phyloP scores from a whole-genome alignment of 1,140 invertebrate species.

The Bombus impatiens region DNA sequence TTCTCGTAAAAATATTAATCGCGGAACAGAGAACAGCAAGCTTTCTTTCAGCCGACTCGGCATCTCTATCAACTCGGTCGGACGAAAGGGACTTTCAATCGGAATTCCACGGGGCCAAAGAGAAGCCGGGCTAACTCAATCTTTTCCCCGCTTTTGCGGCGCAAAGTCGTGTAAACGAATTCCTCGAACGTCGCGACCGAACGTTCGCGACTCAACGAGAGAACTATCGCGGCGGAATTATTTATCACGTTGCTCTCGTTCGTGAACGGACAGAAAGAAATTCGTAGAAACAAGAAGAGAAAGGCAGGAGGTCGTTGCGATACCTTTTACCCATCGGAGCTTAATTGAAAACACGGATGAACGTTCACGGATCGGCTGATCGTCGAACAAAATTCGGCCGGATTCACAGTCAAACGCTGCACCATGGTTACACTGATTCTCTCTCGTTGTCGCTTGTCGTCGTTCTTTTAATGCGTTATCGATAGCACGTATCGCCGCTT shows the following conservation, averaged over 20 bases:
- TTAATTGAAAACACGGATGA: neutral
- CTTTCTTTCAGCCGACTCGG: neutral
- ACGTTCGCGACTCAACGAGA: neutral
- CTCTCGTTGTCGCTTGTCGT: neutral
- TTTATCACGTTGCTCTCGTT: conserved; percentile 6
- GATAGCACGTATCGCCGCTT: conserved; percentile 21
- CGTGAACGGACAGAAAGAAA: neutral
- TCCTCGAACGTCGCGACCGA: neutral
- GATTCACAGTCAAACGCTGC: neutral
- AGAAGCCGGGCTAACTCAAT: neutral
- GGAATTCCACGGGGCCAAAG: conserved; percentile 1
- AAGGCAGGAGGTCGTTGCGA: too few relatives aligned
- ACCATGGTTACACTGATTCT: neutral
- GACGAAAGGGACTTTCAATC: neutral
- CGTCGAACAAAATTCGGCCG: neutral
- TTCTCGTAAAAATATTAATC: conserved; percentile 1
- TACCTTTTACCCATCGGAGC: too few relatives aligned
- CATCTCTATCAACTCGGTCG: neutral
- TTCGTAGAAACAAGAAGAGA: too few relatives aligned
- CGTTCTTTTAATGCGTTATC: conserved; percentile 10
- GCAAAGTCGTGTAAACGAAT: conserved; percentile 29
- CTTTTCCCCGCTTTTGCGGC: conserved; percentile 13
- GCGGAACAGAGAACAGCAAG: too few relatives aligned
- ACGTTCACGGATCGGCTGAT: neutral
- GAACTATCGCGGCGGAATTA: conserved; percentile 22